Evolutionary conservation across 1,140 invertebrate species (phyloP).

Genomic region (Cyphomyrmex costatus): DNA sequence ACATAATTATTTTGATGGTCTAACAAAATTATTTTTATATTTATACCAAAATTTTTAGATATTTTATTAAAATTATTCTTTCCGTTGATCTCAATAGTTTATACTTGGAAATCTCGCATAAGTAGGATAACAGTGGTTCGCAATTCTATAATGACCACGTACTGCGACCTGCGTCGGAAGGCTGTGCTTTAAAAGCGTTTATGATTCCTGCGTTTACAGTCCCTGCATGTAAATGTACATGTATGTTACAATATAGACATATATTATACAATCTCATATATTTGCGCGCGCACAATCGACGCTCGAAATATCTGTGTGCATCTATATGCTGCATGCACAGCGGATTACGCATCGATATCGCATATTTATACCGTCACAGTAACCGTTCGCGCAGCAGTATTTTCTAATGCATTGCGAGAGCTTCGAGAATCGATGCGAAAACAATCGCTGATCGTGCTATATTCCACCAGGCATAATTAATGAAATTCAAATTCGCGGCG

Average conservation of each 20-base stretch:
- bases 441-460: slow-evolving; percentile 36
- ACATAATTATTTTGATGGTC: too few species aligned
- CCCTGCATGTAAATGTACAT: slow-evolving; percentile 6
- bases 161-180: neutral
- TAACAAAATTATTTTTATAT: too few species aligned
- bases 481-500: slow-evolving; percentile 64
- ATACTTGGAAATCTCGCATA: neutral
- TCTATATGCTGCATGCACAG: slow-evolving; percentile 25
- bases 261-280: neutral
- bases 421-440: slow-evolving; percentile 57
- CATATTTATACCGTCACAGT: slow-evolving; percentile 41
- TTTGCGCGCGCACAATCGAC: neutral
- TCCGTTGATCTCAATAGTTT: neutral
- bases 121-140: neutral
- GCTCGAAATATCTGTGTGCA: slow-evolving; percentile 8
- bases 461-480: slow-evolving; percentile 66
- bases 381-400: slow-evolving; percentile 37
- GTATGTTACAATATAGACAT: neutral
- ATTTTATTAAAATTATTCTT: neutral
- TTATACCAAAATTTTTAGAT: too few species aligned
- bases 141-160: slow-evolving; percentile 28
- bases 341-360: slow-evolving; percentile 52
- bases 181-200: slow-evolving; percentile 57
- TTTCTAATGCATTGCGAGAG: slow-evolving; percentile 56
- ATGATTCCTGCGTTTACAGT: slow-evolving; percentile 39